Percentiles rank a stretch among this genome's conserved stretches.
phyloP scores from a whole-genome alignment of 2,797 vertebrate species.

The Spheniscus humboldti region DNA sequence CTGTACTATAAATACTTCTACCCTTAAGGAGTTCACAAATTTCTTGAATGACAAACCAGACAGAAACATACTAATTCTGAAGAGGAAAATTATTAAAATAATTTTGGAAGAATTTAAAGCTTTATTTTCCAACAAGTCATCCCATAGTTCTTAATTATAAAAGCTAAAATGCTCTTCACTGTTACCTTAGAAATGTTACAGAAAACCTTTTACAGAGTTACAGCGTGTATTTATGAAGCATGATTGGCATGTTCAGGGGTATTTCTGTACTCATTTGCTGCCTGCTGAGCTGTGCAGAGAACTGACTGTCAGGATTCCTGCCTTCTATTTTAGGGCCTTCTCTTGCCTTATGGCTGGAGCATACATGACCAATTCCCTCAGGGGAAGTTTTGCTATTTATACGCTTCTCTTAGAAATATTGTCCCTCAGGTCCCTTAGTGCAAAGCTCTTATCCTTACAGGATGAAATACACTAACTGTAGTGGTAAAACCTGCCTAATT shows the following conservation, averaged over 20 bases:
- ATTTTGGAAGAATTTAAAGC: not conserved
- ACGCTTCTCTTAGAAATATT: not conserved
- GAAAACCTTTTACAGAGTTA: not conserved
- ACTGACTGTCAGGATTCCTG: not conserved
- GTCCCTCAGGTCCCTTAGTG: not conserved
- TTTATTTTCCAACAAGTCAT: not conserved
- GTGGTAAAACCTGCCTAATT: not conserved
- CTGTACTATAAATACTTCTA: conserved; percentile 84
- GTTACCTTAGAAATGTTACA: not conserved
- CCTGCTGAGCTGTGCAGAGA: not conserved
- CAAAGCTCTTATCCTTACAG: not conserved
- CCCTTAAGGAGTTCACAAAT: conserved; percentile 70
- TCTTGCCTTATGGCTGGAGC: not conserved
- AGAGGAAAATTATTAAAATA: not conserved
- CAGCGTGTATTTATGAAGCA: not conserved
- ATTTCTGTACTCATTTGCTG: not conserved
- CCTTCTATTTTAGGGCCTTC: conserved; percentile 7
- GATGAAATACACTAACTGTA: not conserved
- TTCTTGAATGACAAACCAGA: conserved; percentile 5
- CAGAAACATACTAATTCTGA: not conserved
- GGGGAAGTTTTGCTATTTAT: not conserved
- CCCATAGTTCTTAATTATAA: not conserved
- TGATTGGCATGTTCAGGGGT: conserved; percentile 1
- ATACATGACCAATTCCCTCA: not conserved
- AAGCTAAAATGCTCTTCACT: not conserved